A percentile compares a stretch with the other conserved stretches of the same genome.
phyloP scores from a whole-genome alignment of 2,113 vertebrate species.

The Vanacampus margaritifer region DNA sequence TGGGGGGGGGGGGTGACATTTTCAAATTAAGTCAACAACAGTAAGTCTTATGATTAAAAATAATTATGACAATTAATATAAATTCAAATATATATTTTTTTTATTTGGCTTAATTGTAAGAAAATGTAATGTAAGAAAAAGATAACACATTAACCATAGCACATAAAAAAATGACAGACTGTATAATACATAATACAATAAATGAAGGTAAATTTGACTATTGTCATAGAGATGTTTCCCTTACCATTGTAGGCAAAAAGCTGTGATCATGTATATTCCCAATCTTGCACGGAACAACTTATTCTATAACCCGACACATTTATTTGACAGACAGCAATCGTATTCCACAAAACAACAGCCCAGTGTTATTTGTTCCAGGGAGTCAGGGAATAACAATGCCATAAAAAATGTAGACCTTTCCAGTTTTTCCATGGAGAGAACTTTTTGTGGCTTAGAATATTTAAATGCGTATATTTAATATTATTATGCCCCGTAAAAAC shows the following conservation, averaged over 20 bases:
- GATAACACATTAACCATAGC: too few relatives aligned
- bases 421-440: slow-evolving; percentile 41
- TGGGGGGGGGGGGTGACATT: too few relatives aligned
- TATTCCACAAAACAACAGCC: slow-evolving; percentile 17
- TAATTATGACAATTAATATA: too few relatives aligned
- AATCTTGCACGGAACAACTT: slow-evolving; percentile 5
- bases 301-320: slow-evolving; percentile 32
- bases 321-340: slow-evolving; percentile 22
- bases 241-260: neutral
- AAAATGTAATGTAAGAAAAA: too few relatives aligned
- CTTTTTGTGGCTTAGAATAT: slow-evolving; percentile 47
- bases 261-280: too few relatives aligned
- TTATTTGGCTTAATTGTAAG: too few relatives aligned
- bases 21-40: too few relatives aligned
- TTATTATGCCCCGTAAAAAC: slow-evolving; percentile 39
- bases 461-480: slow-evolving; percentile 50
- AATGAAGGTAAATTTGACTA: neutral
- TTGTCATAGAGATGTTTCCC: neutral
- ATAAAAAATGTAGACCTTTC: slow-evolving; percentile 35
- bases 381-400: slow-evolving; percentile 25
- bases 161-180: neutral
- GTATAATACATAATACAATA: neutral
- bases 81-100: too few relatives aligned
- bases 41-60: too few relatives aligned
- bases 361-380: slow-evolving; percentile 7